Conservation (phyloP, 92 coral and sea anemone genomes). For the Porites lobata region DNA sequence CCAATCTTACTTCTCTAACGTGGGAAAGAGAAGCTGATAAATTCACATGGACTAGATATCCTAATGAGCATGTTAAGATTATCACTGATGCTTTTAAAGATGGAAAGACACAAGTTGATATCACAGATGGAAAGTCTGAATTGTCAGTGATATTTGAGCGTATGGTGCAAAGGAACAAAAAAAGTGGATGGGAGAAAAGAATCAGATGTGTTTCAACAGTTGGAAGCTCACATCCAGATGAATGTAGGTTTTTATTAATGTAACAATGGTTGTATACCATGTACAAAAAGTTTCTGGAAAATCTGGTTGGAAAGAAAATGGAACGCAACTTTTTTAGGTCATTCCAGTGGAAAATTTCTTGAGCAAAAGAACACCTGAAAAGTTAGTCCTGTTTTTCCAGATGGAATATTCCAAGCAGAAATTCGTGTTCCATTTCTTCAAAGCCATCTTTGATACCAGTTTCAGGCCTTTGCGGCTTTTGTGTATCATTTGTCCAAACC, state of each 20-base stretch:
- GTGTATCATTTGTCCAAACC: no score
- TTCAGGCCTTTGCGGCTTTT: no score
- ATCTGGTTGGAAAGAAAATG: no score
- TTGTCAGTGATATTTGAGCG: conserved; percentile 77
- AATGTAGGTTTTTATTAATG: conserved; percentile 46
- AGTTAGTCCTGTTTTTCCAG: no score
- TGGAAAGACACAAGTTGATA: conserved; percentile 69
- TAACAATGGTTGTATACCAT: no score
- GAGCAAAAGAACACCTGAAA: no score
- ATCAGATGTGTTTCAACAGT: conserved; percentile 78
- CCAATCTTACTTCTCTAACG: conserved; percentile 8
- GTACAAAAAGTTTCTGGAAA: no score
- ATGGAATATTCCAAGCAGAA: no score
- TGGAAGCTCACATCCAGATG: conserved; percentile 47
- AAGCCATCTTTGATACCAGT: no score
- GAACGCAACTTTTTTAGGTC: no score
- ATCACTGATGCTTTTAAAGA: conserved; percentile 75
- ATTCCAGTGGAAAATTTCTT: no score
- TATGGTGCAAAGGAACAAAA: conserved; percentile 93
- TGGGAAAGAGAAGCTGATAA: conserved; percentile 89
- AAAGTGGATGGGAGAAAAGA: conserved; percentile 95
- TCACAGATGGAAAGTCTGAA: conserved; percentile 67
- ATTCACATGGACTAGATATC: conserved; percentile 75
- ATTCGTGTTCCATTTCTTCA: no score
- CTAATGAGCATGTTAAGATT: conserved; percentile 67